These are phyloP conservation scores for Ciconia stormi DNA, from an alignment of 2,113 vertebrate genomes.

Conservation along the genomic window DNA sequence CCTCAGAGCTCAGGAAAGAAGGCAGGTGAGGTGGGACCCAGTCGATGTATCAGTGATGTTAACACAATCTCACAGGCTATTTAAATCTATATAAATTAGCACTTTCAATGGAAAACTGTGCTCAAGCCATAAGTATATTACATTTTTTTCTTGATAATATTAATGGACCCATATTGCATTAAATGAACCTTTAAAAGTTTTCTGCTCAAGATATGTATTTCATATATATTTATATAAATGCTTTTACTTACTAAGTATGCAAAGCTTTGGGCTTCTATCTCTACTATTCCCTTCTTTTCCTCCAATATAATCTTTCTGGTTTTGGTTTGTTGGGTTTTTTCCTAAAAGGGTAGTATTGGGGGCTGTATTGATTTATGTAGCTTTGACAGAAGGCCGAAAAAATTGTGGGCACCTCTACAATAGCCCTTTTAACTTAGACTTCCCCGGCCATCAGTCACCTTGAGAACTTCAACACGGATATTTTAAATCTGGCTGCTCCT, in stretches of 20 bases:
- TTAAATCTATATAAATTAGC: not conserved
- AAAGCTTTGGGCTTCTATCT: not conserved
- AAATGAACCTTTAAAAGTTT: not conserved
- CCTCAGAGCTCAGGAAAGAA: not conserved
- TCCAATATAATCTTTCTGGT: not conserved
- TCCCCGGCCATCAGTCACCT: not conserved
- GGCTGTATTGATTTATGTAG: not conserved
- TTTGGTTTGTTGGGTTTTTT: not conserved
- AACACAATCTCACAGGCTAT: not conserved
- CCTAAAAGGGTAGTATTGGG: not conserved
- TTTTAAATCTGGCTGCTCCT: not conserved
- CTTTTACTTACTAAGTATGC: not conserved
- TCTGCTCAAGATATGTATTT: not conserved
- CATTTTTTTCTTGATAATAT: not conserved
- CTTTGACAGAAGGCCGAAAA: not conserved
- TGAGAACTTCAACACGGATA: not conserved
- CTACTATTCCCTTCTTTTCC: not conserved
- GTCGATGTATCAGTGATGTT: not conserved
- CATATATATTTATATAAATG: not conserved
- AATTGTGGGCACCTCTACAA: not conserved
- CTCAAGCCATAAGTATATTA: not conserved
- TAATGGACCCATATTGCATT: not conserved
- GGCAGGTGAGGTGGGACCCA: not conserved
- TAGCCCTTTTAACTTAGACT: not conserved
- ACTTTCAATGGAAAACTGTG: not conserved